These are phyloP conservation scores for Elysia crispata DNA, from an alignment of 2,888 invertebrate species.

Conservation along the genomic window DNA sequence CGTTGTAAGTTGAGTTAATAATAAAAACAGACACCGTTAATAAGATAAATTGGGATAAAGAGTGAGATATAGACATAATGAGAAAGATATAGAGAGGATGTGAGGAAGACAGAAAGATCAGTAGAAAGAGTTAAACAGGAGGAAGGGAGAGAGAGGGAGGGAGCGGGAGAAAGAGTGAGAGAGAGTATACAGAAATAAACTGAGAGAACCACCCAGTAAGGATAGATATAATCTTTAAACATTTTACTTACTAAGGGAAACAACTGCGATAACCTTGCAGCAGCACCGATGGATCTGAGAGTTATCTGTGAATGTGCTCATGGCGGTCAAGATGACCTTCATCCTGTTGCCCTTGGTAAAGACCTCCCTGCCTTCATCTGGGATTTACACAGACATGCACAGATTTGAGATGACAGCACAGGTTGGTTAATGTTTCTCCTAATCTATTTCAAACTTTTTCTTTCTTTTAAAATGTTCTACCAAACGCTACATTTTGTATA, in stretches of 20 bases:
- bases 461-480: not conserved
- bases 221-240: not conserved
- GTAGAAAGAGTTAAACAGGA: no score
- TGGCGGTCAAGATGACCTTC: constrained; percentile 48
- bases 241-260: constrained; percentile 50
- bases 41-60: no score
- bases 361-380: constrained; percentile 49
- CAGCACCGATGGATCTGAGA: constrained; percentile 49
- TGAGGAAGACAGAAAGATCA: not conserved
- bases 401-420: not conserved
- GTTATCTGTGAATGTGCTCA: constrained; percentile 45
- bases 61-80: no score
- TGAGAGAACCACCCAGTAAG: not conserved
- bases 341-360: constrained; percentile 50
- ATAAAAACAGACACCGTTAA: no score
- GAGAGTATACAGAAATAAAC: not conserved
- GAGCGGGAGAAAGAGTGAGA: not conserved
- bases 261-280: constrained; percentile 53
- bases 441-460: not conserved
- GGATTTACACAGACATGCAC: not conserved
- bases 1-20: no score
- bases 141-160: not conserved
- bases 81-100: not conserved
- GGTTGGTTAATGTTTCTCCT: not conserved
- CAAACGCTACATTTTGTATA: no score